Percentiles rank a stretch among this genome's conserved stretches.
These are phyloP conservation scores for Rhinophrynus dorsalis DNA, from an alignment of 2,797 vertebrate genomes.

Conservation along the genomic window DNA sequence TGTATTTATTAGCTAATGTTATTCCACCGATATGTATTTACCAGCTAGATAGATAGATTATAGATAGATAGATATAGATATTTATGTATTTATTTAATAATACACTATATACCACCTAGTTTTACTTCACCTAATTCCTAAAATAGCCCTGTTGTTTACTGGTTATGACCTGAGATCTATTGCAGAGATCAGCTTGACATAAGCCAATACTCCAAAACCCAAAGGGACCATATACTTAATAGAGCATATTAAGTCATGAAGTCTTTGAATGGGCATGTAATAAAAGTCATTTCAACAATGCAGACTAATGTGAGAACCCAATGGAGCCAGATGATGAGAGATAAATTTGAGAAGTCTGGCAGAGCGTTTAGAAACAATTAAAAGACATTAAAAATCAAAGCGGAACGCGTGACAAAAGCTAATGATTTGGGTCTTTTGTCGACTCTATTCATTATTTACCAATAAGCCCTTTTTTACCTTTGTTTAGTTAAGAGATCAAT, in stretches of 20 bases:
- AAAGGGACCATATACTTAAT: conserved; percentile 32
- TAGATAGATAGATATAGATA: no score
- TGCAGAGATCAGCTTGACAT: neutral
- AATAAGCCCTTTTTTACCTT: conserved; percentile 18
- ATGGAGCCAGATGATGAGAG: conserved; percentile 91
- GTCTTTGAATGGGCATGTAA: conserved; percentile 54
- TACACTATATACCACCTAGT: no score
- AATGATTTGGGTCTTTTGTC: conserved; percentile 26
- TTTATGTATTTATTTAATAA: no score
- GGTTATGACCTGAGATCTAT: neutral
- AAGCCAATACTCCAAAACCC: conserved; percentile 3
- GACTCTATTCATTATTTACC: conserved; percentile 30
- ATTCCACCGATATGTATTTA: no score
- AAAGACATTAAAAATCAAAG: conserved; percentile 84
- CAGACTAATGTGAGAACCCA: conserved; percentile 57
- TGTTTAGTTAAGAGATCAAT: no score
- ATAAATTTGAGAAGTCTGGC: conserved; percentile 86
- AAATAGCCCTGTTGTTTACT: no score
- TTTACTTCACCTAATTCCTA: no score
- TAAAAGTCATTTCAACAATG: conserved; percentile 64
- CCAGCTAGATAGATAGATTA: no score
- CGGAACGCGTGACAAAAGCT: conserved; percentile 80
- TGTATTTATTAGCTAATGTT: no score
- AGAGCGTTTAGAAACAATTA: conserved; percentile 91
- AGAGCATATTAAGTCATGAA: conserved; percentile 26